Evolutionary conservation across 1,140 invertebrate species (phyloP), one percentile per base, ranked within the genome.

Genomic region (Hylaeus anthracinus): DNA sequence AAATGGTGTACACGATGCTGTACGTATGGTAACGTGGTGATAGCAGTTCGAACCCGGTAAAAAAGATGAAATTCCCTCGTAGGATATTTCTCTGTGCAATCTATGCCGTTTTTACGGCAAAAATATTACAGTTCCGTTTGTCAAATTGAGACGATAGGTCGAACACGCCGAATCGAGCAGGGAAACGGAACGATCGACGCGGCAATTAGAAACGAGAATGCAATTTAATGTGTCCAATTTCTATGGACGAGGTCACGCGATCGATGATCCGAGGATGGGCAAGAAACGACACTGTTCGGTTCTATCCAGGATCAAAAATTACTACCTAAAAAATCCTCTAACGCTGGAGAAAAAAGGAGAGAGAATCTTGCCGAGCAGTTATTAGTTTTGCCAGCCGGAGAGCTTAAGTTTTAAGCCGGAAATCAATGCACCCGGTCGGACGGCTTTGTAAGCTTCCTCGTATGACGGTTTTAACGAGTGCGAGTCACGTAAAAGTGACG

Each of bases 381-480:
- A 87, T 87, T 87, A 87, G 85, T 87, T 87, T 87, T 87, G 85
- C 78, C 86, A 87, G 86, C 73, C 78, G 81, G 85, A 72, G 70
- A 72, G 85, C 85, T 84, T 81, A 86, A 87, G 85, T 87, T 87
- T 87, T 87, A 87, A 87, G 86, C 86, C 86, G 86, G 86, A 87
- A 87, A 87, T 87, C 85, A 87, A 87, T 87, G 86, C 79, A 75
- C 82, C 85, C 82, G 82, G 78, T 81, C 72, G 73, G 86, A 87
- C 82, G 86, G 85, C 86, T 87, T 87, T 86, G 82, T 79, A 72
- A 87, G 85, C 85, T 87, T 86, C 76, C 74, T 81, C 81, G 81
- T 87, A 87, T 87, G 85, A 87, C 85, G 85, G 81, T 86, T 87
- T 87, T 87, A 87, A 86, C 85, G 85, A 86, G 85, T 85, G 79